Evolutionary conservation across 2,888 invertebrate species (phyloP).

Genomic region (Caenorhabditis afra): DNA sequence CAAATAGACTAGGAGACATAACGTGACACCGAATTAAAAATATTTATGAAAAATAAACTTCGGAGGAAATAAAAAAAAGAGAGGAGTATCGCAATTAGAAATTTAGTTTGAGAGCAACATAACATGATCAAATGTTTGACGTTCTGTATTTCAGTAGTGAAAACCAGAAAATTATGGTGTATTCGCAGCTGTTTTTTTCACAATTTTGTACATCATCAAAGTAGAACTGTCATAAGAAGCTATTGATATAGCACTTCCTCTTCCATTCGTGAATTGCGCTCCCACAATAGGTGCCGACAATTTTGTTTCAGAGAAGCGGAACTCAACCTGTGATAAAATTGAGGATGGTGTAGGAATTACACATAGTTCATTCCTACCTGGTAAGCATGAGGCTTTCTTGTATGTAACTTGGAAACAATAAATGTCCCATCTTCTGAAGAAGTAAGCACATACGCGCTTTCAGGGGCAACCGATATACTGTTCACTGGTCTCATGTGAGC

Average conservation of each 20-base stretch:
- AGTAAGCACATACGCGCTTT: constrained; percentile 78
- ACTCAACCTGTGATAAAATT: constrained; percentile 72
- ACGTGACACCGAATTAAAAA: too few species aligned
- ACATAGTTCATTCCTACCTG: too few species aligned
- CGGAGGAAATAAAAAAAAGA: too few species aligned
- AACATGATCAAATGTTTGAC: too few species aligned
- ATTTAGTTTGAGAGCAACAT: too few species aligned
- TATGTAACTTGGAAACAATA: constrained; percentile 78
- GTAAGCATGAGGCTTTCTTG: constrained; percentile 78
- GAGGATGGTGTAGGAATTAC: too few species aligned
- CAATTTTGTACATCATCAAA: constrained; percentile 31
- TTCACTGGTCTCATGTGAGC: constrained; percentile 75
- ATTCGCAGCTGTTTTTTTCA: constrained; percentile 4
- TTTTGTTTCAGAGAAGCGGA: constrained; percentile 69
- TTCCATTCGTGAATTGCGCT: constrained; percentile 75
- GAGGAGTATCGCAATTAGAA: too few species aligned
- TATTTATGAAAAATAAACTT: too few species aligned
- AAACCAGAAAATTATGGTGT: not conserved
- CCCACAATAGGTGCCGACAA: constrained; percentile 70
- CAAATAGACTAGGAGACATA: too few species aligned
- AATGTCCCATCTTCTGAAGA: constrained; percentile 74
- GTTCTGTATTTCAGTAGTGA: too few species aligned
- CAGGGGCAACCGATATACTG: constrained; percentile 78
- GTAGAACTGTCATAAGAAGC: constrained; percentile 19
- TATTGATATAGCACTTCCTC: constrained; percentile 67